phyloP scores from a whole-genome alignment of 2,888 invertebrate species.

The Congeria kusceri region DNA sequence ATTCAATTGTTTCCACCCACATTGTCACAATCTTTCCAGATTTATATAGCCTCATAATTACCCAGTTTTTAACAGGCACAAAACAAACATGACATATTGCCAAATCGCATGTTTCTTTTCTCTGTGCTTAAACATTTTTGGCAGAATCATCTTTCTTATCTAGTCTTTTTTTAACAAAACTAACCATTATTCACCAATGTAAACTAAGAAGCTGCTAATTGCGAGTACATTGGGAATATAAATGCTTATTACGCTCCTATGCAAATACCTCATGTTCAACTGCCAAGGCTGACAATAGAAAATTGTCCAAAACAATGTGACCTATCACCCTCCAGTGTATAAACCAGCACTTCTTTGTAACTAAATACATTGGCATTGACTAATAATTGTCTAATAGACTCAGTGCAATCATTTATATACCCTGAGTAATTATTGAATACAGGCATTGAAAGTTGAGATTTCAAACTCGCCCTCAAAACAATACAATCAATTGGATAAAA shows the following conservation, averaged over 20 bases:
- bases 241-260: conserved; percentile 45
- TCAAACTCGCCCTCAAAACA: too few relatives aligned
- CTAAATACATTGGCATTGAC: too few relatives aligned
- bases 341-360: too few relatives aligned
- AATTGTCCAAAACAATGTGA: conserved; percentile 28
- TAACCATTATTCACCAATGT: conserved; percentile 23
- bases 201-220: conserved; percentile 41
- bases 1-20: too few relatives aligned
- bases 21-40: too few relatives aligned
- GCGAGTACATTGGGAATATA: conserved; percentile 18
- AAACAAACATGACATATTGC: conserved; percentile 28
- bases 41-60: too few relatives aligned
- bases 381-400: too few relatives aligned
- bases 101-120: conserved; percentile 21
- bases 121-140: conserved; percentile 2
- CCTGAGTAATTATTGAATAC: too few relatives aligned
- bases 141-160: conserved; percentile 25
- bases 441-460: too few relatives aligned
- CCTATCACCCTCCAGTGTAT: conserved; percentile 21
- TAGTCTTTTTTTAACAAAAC: conserved; percentile 1
- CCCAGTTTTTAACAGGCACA: too few relatives aligned
- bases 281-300: conserved; percentile 13
- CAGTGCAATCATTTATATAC: too few relatives aligned
- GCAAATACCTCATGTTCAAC: conserved; percentile 27
- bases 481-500: too few relatives aligned